Percentiles rank a stretch among this genome's conserved stretches.
Evolutionary conservation across 2,797 vertebrate species (phyloP).

Genomic region (Acanthurus tractus): DNA sequence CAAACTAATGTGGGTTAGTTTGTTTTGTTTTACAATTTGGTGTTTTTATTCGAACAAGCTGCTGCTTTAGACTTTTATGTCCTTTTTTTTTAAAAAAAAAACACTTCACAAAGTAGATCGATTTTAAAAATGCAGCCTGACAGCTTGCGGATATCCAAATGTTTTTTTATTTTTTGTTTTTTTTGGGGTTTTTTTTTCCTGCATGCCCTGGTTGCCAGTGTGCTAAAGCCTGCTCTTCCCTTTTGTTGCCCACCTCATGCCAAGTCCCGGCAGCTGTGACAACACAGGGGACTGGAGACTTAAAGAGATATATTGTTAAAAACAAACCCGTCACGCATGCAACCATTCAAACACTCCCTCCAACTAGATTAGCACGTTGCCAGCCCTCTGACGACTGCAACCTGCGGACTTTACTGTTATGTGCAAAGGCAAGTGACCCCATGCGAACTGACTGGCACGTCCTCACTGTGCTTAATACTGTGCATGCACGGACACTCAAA

Average conservation of each 20-base stretch:
- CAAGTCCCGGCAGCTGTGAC: conserved; percentile 79
- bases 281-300: conserved; percentile 66
- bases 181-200: too few relatives aligned
- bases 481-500: neutral
- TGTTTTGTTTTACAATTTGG: conserved; percentile 22
- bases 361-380: conserved; percentile 76
- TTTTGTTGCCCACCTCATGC: conserved; percentile 59
- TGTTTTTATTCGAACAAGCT: conserved; percentile 23
- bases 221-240: conserved; percentile 55
- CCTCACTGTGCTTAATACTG: conserved; percentile 29
- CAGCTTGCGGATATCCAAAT: conserved; percentile 30
- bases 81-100: conserved; percentile 8
- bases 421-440: conserved; percentile 56
- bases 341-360: conserved; percentile 67
- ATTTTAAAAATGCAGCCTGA: conserved; percentile 24
- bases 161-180: conserved; percentile 9
- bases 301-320: conserved; percentile 79
- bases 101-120: neutral
- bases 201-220: conserved; percentile 48
- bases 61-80: conserved; percentile 1
- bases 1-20: conserved; percentile 22
- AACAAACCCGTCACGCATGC: conserved; percentile 62
- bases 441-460: conserved; percentile 68
- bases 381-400: conserved; percentile 48
- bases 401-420: conserved; percentile 44